These are phyloP conservation scores for Actinia equina DNA, from an alignment of 64 coral and sea anemone species.

Conservation along the genomic window DNA sequence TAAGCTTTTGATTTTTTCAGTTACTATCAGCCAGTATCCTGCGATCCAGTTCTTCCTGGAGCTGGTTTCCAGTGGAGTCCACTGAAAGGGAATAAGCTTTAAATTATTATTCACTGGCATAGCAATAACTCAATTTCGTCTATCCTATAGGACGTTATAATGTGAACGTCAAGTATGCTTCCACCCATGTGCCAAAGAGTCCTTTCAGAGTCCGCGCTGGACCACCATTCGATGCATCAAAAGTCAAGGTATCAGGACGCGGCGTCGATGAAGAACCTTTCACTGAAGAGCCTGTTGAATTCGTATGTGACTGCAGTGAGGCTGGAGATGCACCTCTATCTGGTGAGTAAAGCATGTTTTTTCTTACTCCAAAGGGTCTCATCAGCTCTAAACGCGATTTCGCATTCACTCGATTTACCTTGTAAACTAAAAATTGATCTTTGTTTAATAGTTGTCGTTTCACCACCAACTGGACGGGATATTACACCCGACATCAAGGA, in stretches of 20 bases:
- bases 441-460: conserved; percentile 44
- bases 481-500: conserved; percentile 64
- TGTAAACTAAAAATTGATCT: not conserved
- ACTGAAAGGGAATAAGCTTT: not conserved
- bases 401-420: too few relatives aligned
- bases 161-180: conserved; percentile 86
- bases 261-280: conserved; percentile 79
- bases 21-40: not conserved
- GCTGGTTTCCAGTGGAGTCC: too few relatives aligned
- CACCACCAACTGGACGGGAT: conserved; percentile 60
- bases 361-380: not conserved
- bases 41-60: too few relatives aligned
- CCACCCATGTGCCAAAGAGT: conserved; percentile 87
- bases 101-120: not conserved
- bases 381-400: not conserved
- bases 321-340: conserved; percentile 85
- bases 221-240: conserved; percentile 91
- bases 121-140: not conserved
- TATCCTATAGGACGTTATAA: conserved; percentile 59
- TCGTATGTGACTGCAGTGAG: conserved; percentile 84
- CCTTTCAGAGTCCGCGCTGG: conserved; percentile 93
- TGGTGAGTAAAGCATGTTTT: conserved; percentile 37
- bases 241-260: conserved; percentile 90
- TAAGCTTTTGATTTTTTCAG: not conserved
- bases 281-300: conserved; percentile 69